Base-by-base conservation (phyloP, 2,888 invertebrate genomes). In the Gymnocheta viridis region DNA sequence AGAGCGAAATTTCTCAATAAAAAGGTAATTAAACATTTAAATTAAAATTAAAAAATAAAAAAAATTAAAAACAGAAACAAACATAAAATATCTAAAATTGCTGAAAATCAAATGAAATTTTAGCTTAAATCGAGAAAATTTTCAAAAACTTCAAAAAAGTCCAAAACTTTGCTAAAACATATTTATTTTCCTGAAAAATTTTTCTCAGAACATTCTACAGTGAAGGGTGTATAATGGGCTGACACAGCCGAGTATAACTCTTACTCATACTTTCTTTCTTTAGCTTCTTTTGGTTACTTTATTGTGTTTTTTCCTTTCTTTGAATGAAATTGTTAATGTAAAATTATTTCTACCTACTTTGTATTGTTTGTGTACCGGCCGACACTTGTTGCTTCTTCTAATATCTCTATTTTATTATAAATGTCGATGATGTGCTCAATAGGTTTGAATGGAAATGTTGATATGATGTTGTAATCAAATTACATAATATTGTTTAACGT, bases 341-440 rank as follows among this genome's bases (percentile, higher is more conserved):
- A 47, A 47, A 10, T 2, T 19, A 47, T 47, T 47, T 47, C 7
- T 41, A 41, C 17, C 2, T n/a, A n/a, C 41, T 66, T 4, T 67
- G 12, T 54, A 35, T 19, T 78, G 38, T 51, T 3, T 62, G 51
- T 56, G 44, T 64, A 54, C 62, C 41, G 19, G 47, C 62, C 41
- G 19, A 49, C 69, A 82, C 82, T 76, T 82, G 81, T 82, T 82
- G 76, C 66, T 73, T 19, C 22, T 51, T 9, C 24, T 19, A 27
- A 49, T 29, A 38, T 51, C 19, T 73, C 9, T 27, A 14, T 47
- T 56, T 35, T 35, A 41, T 51, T 51, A 29, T 62, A 35, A 27
- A 22, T 47, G 32, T 12, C 51, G 38, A 17, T 79, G 41, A 49
- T 62, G 56, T 80, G 14, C 27, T 38, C 12, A 24, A 56, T 35